Evolutionary conservation across 30 jellyfish, hydroid and myxozoan genomes (phyloP), one percentile per base, ranked within the genome.

Genomic region (Aurelia sp.): DNA sequence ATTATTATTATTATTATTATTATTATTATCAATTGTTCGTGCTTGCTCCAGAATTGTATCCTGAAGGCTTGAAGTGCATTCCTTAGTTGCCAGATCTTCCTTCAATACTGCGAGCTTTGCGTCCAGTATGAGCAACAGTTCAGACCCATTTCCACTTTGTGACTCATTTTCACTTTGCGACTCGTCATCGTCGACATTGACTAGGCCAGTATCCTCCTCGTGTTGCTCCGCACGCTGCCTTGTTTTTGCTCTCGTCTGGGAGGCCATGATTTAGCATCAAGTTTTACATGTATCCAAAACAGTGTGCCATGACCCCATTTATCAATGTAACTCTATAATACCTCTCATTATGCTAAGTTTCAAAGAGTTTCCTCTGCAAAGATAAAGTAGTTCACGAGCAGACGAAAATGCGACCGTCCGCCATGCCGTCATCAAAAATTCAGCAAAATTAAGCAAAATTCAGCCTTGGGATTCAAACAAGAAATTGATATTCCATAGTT

Each of bases 111-210:
- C n/a, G n/a, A n/a, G n/a, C 63, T 17, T 52, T 52, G 11, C 63
- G 11, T 9, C 17, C 17, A 9, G 63, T 52, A 52, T 52, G 63
- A 52, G 63, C 63, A 52, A 52, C 63, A 52, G 11, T 52, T 52
- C 63, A 17, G 63, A 52, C 63, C 17, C 63, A 52, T 17, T 52
- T 52, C 17, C 63, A 52, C 63, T 52, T 52, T 52, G 63, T 17
- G 63, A 52, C 63, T 52, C 63, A 52, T 52, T 52, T 52, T 52
- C 63, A 52, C 63, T 52, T 52, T 52, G 63, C 63, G 17, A 52
- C 63, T 52, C 63, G 63, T 52, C 63, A 52, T 52, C 63, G 17
- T 52, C 63, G 63, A 52, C 63, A 52, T 52, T 52, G 63, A 52
- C 17, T 52, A 52, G 17, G 63, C 63, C 63, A 52, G 63, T 52